Conservation (phyloP, 2,888 invertebrate genomes). For the Tenthredo distinguenda region DNA sequence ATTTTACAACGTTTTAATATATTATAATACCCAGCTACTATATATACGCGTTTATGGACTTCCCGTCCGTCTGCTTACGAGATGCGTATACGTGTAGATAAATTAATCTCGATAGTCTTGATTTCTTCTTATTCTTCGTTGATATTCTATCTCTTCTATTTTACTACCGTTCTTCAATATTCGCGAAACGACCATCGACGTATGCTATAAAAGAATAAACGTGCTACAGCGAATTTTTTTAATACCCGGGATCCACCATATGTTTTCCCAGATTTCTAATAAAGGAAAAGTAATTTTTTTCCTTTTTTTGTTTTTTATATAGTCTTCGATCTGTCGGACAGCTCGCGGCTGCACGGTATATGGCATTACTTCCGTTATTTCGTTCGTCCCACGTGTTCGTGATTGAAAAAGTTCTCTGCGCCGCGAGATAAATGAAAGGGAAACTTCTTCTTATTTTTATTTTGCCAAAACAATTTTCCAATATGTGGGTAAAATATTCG, state of each 20-base stretch:
- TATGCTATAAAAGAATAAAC: not conserved
- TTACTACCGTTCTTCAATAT: too few species aligned
- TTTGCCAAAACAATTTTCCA: too few species aligned
- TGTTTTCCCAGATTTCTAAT: not conserved
- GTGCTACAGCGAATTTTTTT: not conserved
- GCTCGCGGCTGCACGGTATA: not conserved
- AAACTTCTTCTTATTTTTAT: not conserved
- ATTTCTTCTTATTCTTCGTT: too few species aligned
- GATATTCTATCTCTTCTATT: too few species aligned
- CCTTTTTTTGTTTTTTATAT: not conserved
- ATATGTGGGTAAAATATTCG: too few species aligned
- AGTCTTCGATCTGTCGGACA: not conserved
- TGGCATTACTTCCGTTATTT: not conserved
- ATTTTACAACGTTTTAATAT: too few species aligned
- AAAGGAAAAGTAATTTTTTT: not conserved
- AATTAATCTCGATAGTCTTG: too few species aligned
- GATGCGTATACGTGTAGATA: not conserved
- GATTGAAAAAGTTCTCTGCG: slow-evolving; percentile 16
- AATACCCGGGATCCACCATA: not conserved
- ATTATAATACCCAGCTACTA: not conserved
- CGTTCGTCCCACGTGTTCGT: slow-evolving; percentile 8
- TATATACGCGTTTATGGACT: not conserved
- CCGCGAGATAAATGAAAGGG: not conserved
- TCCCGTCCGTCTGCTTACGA: not conserved
- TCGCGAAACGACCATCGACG: too few species aligned